Evolutionary conservation across 1,140 invertebrate species (phyloP), one percentile per base, ranked within the genome.

Genomic region (Drosophila truncata): DNA sequence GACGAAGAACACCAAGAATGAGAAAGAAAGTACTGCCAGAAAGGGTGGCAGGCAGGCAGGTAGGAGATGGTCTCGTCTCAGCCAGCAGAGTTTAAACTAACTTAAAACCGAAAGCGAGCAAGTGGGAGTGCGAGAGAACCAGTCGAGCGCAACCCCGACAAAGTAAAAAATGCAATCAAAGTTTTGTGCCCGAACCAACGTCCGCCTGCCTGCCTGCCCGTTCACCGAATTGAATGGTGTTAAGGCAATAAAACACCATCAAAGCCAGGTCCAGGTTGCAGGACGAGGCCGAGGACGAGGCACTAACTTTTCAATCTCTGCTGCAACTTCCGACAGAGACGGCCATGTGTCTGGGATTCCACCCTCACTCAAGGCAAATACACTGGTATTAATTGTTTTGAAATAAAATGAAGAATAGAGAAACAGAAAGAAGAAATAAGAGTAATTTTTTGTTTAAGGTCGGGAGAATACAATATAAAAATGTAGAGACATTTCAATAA

Each of bases 251-350:
- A 87, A 87, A 87, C 78, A 87, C 77, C 67, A 79, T 72, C 76
- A 78, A 85, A 77, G 67, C 78, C 79, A 67, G 58, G 57, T 29
- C 54, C 31, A 46, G 55, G 42, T 29, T 44, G 33, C 33, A 23
- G 46, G 37, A 57, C 44, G 58, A 55, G 33, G 44, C 16, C 66
- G 44, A 41, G 37, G 47, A 27, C 27, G 61, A 46, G 41, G 54
- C 57, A 73, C 78, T 88, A 88, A 88, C 85, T 90, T 85, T 88
- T 88, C 85, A 88, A 88, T 87, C 85, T 87, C 84, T 80, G 69
- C 59, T 69, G 80, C 65, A 87, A 90, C 66, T 87, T 78, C 64
- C 73, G 75, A 55, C 60, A 63, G 78, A 55, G 73, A 70, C 55
- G 69, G 50, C 54, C 42, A 60, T 62, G 46, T 74, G 69, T 57